Evolutionary conservation across 1,140 invertebrate species (phyloP), one percentile per base, ranked within the genome.

Genomic region (Pectinophora gossypiella): DNA sequence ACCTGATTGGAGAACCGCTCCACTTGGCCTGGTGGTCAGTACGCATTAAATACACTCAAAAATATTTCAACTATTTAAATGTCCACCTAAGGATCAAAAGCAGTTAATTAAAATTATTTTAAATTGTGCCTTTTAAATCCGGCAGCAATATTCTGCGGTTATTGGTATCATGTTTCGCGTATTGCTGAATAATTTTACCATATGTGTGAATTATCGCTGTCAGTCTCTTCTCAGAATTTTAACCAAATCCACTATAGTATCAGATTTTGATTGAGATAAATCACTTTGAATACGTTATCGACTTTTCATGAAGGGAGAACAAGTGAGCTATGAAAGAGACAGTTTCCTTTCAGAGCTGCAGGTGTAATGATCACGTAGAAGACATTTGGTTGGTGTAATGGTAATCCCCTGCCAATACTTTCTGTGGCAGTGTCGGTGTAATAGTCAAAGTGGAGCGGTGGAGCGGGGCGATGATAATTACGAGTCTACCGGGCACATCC

Each of bases 81-180:
- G 27, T 9, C 59, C 54, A 63, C 58, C 54, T 67, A 71, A 75
- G 68, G 62, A 52, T 54, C 51, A 32, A 71, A 75, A 68, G 40
- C 72, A 68, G 58, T 73, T 78, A 70, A 79, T 79, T 76, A 65
- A 76, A 76, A 76, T 71, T 68, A 66, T 69, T 77, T 71, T 72
- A 78, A 76, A 69, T 61, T 46, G 57, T 64, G 36, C 56, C 54
- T 74, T 67, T 65, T 71, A 74, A 70, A 71, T 68, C 58, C 53
- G 54, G 66, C 48, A 75, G 78, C 78, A 75, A 81, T 77, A 73
- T 69, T 71, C 59, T 73, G 72, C 61, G 68, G 76, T 79, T 69
- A 64, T 65, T 64, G 62, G 56, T 76, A 75, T 64, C 71, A 68
- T 77, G 63, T 71, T 79, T 75, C 36, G 16, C 16, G 36, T 40